Conservation (phyloP, 1,140 invertebrate genomes). For the Leptinotarsa lineolata region DNA sequence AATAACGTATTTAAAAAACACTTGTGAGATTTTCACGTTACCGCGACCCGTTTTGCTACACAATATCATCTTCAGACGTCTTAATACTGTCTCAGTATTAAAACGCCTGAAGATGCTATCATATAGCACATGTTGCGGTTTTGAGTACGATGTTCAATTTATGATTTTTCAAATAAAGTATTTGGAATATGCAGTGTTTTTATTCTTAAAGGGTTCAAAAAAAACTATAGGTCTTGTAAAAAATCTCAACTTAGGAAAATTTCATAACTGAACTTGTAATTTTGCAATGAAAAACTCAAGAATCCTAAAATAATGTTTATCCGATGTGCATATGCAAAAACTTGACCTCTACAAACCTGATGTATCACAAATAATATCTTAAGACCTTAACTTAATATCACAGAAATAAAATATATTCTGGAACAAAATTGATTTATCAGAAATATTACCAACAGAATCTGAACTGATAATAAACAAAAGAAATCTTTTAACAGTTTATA, state of each 20-base stretch:
- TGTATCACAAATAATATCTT: neutral
- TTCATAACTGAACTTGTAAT: neutral
- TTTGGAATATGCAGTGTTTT: neutral
- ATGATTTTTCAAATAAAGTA: neutral
- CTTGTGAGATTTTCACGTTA: too few species aligned
- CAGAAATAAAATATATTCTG: neutral
- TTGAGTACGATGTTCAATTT: neutral
- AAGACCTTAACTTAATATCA: neutral
- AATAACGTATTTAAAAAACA: too few species aligned
- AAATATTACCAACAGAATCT: neutral
- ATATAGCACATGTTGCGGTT: slow-evolving; percentile 1
- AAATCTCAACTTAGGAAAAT: neutral
- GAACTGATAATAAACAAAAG: neutral
- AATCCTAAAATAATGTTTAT: too few species aligned
- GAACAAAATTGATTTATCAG: neutral
- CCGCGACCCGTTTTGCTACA: too few species aligned
- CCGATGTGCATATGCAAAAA: neutral
- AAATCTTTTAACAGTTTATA: neutral
- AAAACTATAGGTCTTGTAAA: neutral
- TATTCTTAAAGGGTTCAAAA: neutral
- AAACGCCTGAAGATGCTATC: neutral
- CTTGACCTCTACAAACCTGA: neutral
- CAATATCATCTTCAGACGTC: neutral
- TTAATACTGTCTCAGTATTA: neutral
- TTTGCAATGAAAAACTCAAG: too few species aligned